phyloP scores from a whole-genome alignment of 2,797 vertebrate genomes.

The Lepidocolaptes lacrymiger region DNA sequence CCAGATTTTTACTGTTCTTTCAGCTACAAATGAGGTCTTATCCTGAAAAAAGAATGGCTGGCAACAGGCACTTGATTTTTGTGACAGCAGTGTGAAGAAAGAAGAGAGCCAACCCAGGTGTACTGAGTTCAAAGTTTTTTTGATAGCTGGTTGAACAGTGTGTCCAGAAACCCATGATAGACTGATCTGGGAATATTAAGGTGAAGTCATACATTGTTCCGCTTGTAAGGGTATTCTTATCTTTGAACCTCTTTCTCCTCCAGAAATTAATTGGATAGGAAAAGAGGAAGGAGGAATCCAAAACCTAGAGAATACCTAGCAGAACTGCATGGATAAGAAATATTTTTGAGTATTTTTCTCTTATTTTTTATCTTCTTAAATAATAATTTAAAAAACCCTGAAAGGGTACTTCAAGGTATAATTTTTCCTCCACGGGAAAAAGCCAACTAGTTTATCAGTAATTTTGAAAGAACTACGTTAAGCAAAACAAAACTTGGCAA shows the following conservation, averaged over 20 bases:
- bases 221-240: background rate
- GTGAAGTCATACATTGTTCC: background rate
- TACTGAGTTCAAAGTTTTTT: background rate
- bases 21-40: slow-evolving; percentile 35
- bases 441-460: background rate
- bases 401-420: background rate
- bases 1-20: slow-evolving; percentile 53
- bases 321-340: background rate
- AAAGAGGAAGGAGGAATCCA: background rate
- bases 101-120: background rate
- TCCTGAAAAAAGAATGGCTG: slow-evolving; percentile 20
- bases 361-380: background rate
- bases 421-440: background rate
- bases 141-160: background rate
- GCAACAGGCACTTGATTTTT: background rate
- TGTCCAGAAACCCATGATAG: background rate
- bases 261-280: background rate
- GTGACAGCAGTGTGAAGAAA: background rate
- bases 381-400: background rate
- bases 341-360: background rate
- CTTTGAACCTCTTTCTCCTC: background rate
- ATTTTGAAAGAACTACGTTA: background rate
- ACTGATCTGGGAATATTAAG: background rate
- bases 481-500: background rate
- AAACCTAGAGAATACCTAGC: background rate